Evolutionary conservation across 1,140 invertebrate genomes (phyloP).

Genomic region (Globodera ellingtonae): DNA sequence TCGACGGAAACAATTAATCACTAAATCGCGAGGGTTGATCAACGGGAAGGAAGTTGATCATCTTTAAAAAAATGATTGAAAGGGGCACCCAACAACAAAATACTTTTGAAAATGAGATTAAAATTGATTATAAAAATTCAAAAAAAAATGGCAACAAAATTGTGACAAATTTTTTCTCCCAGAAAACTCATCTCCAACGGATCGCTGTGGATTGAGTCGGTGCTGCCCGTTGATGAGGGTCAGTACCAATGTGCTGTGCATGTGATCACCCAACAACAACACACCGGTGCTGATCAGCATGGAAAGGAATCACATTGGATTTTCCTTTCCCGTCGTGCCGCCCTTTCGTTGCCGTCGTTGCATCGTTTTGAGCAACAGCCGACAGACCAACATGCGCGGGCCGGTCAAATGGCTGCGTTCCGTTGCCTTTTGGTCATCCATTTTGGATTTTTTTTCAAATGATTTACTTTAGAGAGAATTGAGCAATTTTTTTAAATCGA

Average conservation of each 20-base stretch:
- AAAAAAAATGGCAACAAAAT: too few relatives aligned
- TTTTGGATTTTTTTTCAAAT: slow-evolving; percentile 11
- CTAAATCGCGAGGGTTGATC: too few relatives aligned
- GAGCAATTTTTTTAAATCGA: too few relatives aligned
- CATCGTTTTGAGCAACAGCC: slow-evolving; percentile 41
- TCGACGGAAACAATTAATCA: too few relatives aligned
- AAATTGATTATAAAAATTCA: not conserved
- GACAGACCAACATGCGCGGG: slow-evolving; percentile 44
- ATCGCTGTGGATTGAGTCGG: slow-evolving; percentile 38
- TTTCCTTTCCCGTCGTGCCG: slow-evolving; percentile 41
- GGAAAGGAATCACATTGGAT: slow-evolving; percentile 30
- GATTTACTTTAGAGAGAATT: slow-evolving; percentile 13
- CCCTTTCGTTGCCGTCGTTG: slow-evolving; percentile 29
- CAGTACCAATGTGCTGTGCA: slow-evolving; percentile 47
- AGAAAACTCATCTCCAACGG: slow-evolving; percentile 31
- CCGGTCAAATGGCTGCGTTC: slow-evolving; percentile 38
- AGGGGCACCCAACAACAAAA: too few relatives aligned
- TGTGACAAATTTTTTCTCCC: slow-evolving; percentile 6
- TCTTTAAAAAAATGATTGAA: too few relatives aligned
- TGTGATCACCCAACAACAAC: slow-evolving; percentile 20
- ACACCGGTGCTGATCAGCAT: not conserved
- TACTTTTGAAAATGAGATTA: not conserved
- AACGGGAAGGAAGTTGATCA: too few relatives aligned
- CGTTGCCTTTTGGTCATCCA: slow-evolving; percentile 41
- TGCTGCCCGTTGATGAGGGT: slow-evolving; percentile 38